Evolutionary conservation across 1,140 invertebrate genomes (phyloP).

Genomic region (Marisa cornuarietis): DNA sequence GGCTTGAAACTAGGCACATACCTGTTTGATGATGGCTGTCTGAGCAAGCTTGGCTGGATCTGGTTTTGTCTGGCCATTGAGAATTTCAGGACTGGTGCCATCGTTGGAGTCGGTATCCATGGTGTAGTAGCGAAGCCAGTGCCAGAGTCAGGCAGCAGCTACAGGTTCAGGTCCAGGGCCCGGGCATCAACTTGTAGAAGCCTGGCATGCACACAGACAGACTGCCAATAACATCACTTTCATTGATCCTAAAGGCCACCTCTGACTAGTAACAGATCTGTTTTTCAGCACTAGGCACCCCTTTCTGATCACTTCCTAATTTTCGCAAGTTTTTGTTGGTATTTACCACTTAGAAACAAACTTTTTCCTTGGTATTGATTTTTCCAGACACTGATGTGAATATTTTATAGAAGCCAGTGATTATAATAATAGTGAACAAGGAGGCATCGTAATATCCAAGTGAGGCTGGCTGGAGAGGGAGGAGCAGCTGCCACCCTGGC

Average conservation of each 20-base stretch:
- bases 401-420: slow-evolving; percentile 25
- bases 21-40: slow-evolving; percentile 65
- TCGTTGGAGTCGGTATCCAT: slow-evolving; percentile 64
- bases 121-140: slow-evolving; percentile 11
- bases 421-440: slow-evolving; percentile 21
- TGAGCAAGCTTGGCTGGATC: slow-evolving; percentile 63
- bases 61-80: slow-evolving; percentile 62
- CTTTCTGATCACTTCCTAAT: not conserved
- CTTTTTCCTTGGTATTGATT: slow-evolving; percentile 19
- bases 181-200: slow-evolving; percentile 32
- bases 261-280: no score
- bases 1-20: slow-evolving; percentile 33
- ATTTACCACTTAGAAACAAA: slow-evolving; percentile 18
- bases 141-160: slow-evolving; percentile 16
- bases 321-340: not conserved
- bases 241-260: slow-evolving; percentile 15
- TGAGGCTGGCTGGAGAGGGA: slow-evolving; percentile 19
- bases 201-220: slow-evolving; percentile 11
- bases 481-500: not conserved
- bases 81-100: slow-evolving; percentile 51
- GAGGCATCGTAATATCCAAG: slow-evolving; percentile 16
- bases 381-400: slow-evolving; percentile 19
- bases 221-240: slow-evolving; percentile 23
- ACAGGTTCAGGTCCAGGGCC: slow-evolving; percentile 22
- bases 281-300: not conserved